Percentiles rank a stretch among this genome's conserved stretches.
phyloP scores from a whole-genome alignment of 2,113 vertebrate genomes.

The Artemisiospiza belli region DNA sequence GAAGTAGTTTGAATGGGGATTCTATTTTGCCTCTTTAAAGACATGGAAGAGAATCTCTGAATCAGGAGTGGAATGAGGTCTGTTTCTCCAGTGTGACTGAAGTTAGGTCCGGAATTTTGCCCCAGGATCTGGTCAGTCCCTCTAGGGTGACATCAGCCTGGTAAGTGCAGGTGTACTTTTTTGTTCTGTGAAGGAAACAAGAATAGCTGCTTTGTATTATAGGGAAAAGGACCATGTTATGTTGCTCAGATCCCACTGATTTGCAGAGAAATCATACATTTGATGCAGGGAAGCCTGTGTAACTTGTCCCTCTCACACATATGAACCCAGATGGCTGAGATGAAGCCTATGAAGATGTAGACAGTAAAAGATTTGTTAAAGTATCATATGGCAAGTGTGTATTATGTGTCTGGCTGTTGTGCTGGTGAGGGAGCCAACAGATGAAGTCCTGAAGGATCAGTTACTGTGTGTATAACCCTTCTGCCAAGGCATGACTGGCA shows the following conservation, averaged over 20 bases:
- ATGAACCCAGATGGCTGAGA: background rate
- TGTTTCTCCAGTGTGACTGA: background rate
- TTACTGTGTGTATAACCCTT: conserved; percentile 28
- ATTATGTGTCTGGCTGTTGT: conserved; percentile 29
- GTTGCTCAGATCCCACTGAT: background rate
- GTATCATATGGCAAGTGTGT: conserved; percentile 33
- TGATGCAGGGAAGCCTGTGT: background rate
- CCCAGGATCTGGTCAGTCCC: background rate
- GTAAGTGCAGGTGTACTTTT: background rate
- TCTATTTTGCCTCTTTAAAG: background rate
- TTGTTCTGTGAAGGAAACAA: background rate
- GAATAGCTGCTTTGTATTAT: background rate
- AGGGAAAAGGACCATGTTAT: background rate
- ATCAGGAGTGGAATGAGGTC: background rate
- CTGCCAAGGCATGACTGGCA: conserved; percentile 58
- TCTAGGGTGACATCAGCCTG: background rate
- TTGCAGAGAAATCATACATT: background rate
- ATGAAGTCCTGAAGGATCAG: conserved; percentile 35
- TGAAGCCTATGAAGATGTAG: conserved; percentile 44
- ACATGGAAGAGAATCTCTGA: background rate
- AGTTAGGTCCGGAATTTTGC: background rate
- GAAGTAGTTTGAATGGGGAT: background rate
- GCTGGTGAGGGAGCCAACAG: background rate
- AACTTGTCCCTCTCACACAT: background rate
- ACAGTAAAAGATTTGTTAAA: conserved; percentile 46